A percentile compares a stretch with the other conserved stretches of the same genome.
Evolutionary conservation across 1,140 invertebrate species (phyloP).

Genomic region (Aleiodes sp.): DNA sequence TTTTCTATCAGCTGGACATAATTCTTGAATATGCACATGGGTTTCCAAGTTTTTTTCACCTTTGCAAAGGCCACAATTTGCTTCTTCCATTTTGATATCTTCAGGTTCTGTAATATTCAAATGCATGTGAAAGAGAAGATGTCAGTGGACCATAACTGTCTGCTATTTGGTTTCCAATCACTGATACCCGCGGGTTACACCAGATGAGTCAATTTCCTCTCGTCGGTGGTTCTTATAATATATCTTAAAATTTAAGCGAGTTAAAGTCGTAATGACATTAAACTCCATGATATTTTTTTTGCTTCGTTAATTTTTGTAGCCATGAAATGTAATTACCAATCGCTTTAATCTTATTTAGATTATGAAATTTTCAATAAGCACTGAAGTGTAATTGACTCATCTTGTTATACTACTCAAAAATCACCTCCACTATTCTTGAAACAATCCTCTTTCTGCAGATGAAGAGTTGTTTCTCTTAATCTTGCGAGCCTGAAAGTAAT

Average conservation of each 20-base stretch:
- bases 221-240: no score
- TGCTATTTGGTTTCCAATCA: background rate
- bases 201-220: no score
- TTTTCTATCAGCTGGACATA: constrained; percentile 48
- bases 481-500: background rate
- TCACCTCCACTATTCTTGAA: background rate
- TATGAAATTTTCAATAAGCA: background rate
- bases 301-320: no score
- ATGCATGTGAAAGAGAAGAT: background rate
- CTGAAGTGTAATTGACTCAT: background rate
- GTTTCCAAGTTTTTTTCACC: constrained; percentile 34
- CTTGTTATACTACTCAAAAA: background rate
- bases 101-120: constrained; percentile 34
- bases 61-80: constrained; percentile 42
- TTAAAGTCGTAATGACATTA: no score
- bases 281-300: no score
- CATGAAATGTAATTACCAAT: no score
- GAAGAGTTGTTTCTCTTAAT: background rate
- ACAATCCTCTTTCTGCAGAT: background rate
- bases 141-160: background rate
- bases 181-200: no score
- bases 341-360: no score
- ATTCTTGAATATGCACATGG: constrained; percentile 44
- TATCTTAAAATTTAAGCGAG: no score
- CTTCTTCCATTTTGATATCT: constrained; percentile 34